phyloP scores from a whole-genome alignment of 1,140 invertebrate species.

The Chrysoperla carnea region DNA sequence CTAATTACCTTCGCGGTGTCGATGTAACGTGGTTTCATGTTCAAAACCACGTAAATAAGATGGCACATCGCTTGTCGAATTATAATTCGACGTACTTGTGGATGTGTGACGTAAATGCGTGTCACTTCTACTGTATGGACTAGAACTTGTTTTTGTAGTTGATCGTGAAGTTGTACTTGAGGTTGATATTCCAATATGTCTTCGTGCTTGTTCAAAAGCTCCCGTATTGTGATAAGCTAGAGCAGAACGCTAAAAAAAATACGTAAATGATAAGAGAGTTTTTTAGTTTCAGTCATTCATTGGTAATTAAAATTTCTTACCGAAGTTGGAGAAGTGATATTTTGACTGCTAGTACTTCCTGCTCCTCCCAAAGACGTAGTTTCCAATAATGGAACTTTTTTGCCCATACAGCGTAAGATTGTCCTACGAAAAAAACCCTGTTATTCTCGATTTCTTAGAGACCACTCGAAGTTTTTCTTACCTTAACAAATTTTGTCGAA shows the following conservation, averaged over 20 bases:
- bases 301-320: constrained; percentile 22
- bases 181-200: constrained; percentile 88
- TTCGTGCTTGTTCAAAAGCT: constrained; percentile 30
- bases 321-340: constrained; percentile 39
- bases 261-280: constrained; percentile 4
- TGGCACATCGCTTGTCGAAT: constrained; percentile 53
- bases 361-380: constrained; percentile 42
- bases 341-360: constrained; percentile 52
- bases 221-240: constrained; percentile 57
- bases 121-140: constrained; percentile 64
- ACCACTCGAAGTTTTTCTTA: constrained; percentile 3
- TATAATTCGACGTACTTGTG: constrained; percentile 70
- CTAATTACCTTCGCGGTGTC: constrained; percentile 21
- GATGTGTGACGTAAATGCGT: constrained; percentile 61
- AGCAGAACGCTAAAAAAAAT: constrained; percentile 48
- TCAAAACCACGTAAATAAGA: constrained; percentile 42
- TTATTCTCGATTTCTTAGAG: neutral
- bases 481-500: constrained; percentile 46
- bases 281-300: constrained; percentile 1
- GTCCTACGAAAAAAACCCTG: constrained; percentile 18
- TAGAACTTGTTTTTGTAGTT: constrained; percentile 85
- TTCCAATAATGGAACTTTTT: constrained; percentile 64
- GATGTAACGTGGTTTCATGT: constrained; percentile 27
- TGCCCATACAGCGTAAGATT: constrained; percentile 57
- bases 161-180: constrained; percentile 86